Evolutionary conservation across 2,797 vertebrate genomes (phyloP).

Genomic region (Dryobates pubescens): DNA sequence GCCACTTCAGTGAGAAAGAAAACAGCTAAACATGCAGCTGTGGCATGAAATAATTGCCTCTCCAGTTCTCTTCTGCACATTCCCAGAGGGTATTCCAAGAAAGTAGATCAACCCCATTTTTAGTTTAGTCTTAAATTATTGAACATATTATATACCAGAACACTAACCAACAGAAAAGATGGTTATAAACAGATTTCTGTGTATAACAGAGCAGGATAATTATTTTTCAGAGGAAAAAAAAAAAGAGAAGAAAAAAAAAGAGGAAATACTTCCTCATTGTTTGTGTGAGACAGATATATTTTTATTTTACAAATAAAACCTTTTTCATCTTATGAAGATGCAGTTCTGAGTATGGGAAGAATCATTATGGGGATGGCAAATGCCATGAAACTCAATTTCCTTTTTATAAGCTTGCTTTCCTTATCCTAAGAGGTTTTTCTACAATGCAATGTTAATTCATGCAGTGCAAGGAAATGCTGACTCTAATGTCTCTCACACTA

Average conservation of each 20-base stretch:
- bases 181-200: conserved; percentile 27
- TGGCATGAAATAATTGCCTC: conserved; percentile 41
- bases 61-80: conserved; percentile 29
- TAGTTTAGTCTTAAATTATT: conserved; percentile 73
- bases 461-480: neutral
- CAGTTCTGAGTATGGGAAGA: neutral
- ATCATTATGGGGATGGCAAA: neutral
- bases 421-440: neutral
- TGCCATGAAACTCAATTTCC: neutral
- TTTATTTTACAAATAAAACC: neutral
- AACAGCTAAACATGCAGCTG: conserved; percentile 7
- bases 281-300: neutral
- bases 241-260: too few relatives aligned
- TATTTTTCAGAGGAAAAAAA: neutral
- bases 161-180: conserved; percentile 57
- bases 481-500: neutral
- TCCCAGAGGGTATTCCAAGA: conserved; percentile 57
- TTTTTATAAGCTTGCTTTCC: neutral
- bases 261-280: too few relatives aligned
- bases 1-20: neutral
- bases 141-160: neutral
- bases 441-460: neutral
- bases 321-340: neutral
- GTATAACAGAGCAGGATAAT: neutral
- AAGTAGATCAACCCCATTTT: conserved; percentile 64